Evolutionary conservation across 2,888 invertebrate genomes (phyloP).

Genomic region (Plagiodera versicolora): DNA sequence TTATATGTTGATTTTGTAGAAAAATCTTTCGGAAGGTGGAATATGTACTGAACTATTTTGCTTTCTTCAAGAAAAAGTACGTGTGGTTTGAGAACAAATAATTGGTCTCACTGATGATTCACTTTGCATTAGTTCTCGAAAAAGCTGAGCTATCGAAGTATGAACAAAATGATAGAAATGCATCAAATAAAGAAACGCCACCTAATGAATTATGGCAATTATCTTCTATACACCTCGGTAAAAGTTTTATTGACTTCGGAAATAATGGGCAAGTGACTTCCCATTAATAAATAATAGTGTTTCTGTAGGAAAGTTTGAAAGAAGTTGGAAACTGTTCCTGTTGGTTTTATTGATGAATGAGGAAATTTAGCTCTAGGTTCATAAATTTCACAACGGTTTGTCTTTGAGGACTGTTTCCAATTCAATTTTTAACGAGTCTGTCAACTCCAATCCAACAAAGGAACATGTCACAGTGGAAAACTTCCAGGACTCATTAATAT

Average conservation of each 20-base stretch:
- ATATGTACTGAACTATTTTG: too few species aligned
- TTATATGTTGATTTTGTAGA: too few species aligned
- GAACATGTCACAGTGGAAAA: background rate
- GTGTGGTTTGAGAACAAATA: too few species aligned
- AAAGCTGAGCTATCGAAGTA: too few species aligned
- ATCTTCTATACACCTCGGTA: background rate
- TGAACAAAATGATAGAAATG: too few species aligned
- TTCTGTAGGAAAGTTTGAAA: background rate
- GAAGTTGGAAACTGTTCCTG: background rate
- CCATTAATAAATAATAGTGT: constrained; percentile 12
- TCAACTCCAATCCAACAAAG: background rate
- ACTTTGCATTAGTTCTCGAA: too few species aligned
- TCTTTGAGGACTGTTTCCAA: background rate
- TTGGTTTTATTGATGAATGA: background rate
- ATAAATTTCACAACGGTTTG: background rate
- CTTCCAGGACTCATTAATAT: background rate
- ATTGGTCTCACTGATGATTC: too few species aligned
- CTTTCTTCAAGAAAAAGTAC: too few species aligned
- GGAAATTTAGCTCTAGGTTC: background rate
- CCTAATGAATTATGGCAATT: background rate
- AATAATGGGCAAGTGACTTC: constrained; percentile 5
- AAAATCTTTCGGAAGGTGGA: too few species aligned
- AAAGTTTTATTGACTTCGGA: constrained; percentile 2
- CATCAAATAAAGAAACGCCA: background rate
- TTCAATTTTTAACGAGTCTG: background rate